Base-by-base conservation (phyloP, 1,140 invertebrate species). In the Drosophila bocki region DNA sequence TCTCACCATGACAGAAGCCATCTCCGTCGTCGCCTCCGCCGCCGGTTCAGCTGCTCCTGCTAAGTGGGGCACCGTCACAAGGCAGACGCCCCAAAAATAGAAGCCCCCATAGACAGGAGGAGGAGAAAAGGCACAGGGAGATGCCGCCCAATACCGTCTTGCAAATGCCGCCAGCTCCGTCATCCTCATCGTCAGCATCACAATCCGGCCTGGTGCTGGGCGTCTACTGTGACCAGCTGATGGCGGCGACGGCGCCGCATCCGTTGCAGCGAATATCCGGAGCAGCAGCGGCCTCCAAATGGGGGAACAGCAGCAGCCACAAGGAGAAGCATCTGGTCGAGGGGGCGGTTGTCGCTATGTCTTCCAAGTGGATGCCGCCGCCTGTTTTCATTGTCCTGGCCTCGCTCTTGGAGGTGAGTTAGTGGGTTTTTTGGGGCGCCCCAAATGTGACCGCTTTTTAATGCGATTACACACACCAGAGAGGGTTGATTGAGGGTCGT, bases 311-410 rank as follows among this genome's bases (percentile, higher is more conserved):
- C 50, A 35, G 56, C 17, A 61, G 50, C 22, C 35, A 26, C 29
- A 70, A 58, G 70, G 15, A 58, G 39, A 75, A 35, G 39, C 57
- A 48, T 64, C 61, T 48, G 35, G 41, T 9, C 13, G 19, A 69
- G 51, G 35, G 7, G 44, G 45, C 19, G 33, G 32, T n/a, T 8
- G 32, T n/a, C 8, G 37, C 19, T 41, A 37, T 57, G 37, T 15
- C 65, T 68, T 19, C 59, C 41, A 72, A 62, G 47, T 96, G 96
- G 81, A 97, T 97, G 48, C 97, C 97, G 19, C 97, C 97, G 19
- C 97, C 97, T 19, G 93, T 98, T 44, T 98, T 98, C 93, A 97
- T 98, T 83, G 94, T 97, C 47, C 94, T 96, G 82, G 96, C 98
- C 91, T 98, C 97, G 39, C 93, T 98, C 53, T 94, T 97, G 71